Evolutionary conservation across 2,797 vertebrate species (phyloP), one percentile per base, ranked within the genome.

Genomic region (Chloroceryle amazona): DNA sequence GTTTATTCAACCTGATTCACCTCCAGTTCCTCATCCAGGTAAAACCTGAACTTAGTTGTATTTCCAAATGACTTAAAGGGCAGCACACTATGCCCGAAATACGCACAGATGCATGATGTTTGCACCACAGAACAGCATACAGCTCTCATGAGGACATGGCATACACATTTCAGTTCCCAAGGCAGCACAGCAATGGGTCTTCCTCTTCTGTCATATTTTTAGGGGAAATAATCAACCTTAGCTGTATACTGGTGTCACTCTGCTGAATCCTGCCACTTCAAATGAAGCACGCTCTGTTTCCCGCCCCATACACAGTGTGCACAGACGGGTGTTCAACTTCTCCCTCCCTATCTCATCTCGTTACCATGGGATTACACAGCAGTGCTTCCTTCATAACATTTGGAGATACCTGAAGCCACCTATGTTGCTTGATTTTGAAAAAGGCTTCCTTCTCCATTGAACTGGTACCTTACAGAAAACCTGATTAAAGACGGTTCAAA

Each of bases 331-430:
- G 33, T 25, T 87, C 3, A 7, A 18, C 5, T 72, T 81, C 75
- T 62, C 22, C 21, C 21, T 49, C 65, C 21, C 25, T 37, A 6
- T 37, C 26, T 83, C 1, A 0, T 41, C 33, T 14, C 9, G 0
- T 31, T 5, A 55, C 35, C 21, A 18, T 6, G 37, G 29, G 57
- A 84, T 25, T 74, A 58, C 25, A 61, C 2, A n/a, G 15, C 17
- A 63, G 8, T 13, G 3, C 39, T 74, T 83, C 42, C 14, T 66
- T 49, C 44, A 62, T 61, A 58, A 10, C 9, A 1, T 58, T 63
- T 42, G 13, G 80, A 71, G n/a, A 66, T 18, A 91, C 35, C 13
- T 19, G 1, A 1, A 65, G 9, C 16, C 22, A 60, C 20, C 16
- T 39, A 57, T 0, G 1, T 6, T 18, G 14, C 49, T 51, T 75